These are phyloP conservation scores for Cataglyphis hispanica DNA, from an alignment of 1,140 invertebrate genomes.

Conservation along the genomic window DNA sequence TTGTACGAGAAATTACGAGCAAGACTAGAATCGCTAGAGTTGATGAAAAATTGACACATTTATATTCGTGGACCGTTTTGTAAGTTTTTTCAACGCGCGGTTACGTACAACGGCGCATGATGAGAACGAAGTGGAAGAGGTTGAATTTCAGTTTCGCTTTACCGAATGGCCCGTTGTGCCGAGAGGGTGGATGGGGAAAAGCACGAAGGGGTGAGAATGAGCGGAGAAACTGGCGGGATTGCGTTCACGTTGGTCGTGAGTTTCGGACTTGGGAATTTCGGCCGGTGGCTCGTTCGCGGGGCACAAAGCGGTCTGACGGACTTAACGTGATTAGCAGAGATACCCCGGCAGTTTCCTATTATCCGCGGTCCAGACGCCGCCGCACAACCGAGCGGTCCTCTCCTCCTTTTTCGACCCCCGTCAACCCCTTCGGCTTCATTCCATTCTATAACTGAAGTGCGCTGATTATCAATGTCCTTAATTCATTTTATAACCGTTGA, in stretches of 20 bases:
- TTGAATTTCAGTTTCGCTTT: constrained; percentile 74
- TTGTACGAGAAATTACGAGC: background rate
- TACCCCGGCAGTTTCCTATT: constrained; percentile 81
- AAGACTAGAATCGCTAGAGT: background rate
- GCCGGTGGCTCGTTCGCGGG: constrained; percentile 80
- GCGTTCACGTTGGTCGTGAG: constrained; percentile 75
- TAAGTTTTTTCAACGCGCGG: constrained; percentile 37
- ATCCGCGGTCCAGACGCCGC: constrained; percentile 82
- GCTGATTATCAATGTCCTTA: constrained; percentile 73
- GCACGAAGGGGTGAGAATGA: constrained; percentile 69
- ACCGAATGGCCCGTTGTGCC: constrained; percentile 59
- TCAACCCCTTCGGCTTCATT: constrained; percentile 78
- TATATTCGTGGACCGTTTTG: constrained; percentile 55
- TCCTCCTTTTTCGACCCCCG: constrained; percentile 70
- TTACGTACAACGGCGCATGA: constrained; percentile 51
- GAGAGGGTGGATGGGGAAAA: constrained; percentile 50
- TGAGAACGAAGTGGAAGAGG: constrained; percentile 74
- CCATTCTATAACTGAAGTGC: constrained; percentile 67
- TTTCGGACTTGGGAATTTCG: constrained; percentile 80
- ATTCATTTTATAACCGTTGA: background rate
- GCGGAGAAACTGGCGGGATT: constrained; percentile 73
- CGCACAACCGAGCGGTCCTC: constrained; percentile 75
- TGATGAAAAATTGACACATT: constrained; percentile 37
- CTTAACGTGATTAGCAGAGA: constrained; percentile 86
- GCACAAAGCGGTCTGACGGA: constrained; percentile 84